Evolutionary conservation across 2,113 vertebrate species (phyloP).

Genomic region (Oostethus manadensis): DNA sequence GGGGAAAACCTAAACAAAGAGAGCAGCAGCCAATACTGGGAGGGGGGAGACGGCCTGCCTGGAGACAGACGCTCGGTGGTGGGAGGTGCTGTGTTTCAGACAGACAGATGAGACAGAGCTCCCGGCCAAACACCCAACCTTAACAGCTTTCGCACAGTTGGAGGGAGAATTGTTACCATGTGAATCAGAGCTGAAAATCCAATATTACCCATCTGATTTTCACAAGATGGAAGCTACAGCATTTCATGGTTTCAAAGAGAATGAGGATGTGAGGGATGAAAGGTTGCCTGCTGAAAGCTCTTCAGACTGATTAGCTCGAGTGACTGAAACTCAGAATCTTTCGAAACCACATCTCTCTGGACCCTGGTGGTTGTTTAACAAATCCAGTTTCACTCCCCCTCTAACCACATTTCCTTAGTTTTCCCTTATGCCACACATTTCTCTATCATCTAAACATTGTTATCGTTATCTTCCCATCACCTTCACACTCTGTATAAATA

Average conservation of each 20-base stretch:
- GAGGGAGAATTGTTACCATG: constrained; percentile 3
- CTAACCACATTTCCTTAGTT: background rate
- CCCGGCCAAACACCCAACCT: constrained; percentile 20
- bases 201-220: constrained; percentile 4
- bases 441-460: constrained; percentile 2
- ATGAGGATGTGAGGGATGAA: background rate
- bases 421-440: background rate
- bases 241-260: background rate
- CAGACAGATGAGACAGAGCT: constrained; percentile 36
- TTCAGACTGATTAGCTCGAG: constrained; percentile 25
- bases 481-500: background rate
- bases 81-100: constrained; percentile 19
- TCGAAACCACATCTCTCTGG: constrained; percentile 15
- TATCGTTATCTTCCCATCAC: background rate
- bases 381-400: background rate
- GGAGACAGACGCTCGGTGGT: constrained; percentile 51
- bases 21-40: constrained; percentile 37
- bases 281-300: constrained; percentile 14
- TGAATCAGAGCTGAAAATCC: constrained; percentile 6
- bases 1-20: constrained; percentile 48
- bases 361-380: background rate
- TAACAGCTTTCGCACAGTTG: constrained; percentile 26
- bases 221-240: background rate
- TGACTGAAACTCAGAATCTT: constrained; percentile 3
- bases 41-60: constrained; percentile 39